Base-by-base conservation (phyloP, 2,113 vertebrate genomes). In the Amphiprion ocellaris region DNA sequence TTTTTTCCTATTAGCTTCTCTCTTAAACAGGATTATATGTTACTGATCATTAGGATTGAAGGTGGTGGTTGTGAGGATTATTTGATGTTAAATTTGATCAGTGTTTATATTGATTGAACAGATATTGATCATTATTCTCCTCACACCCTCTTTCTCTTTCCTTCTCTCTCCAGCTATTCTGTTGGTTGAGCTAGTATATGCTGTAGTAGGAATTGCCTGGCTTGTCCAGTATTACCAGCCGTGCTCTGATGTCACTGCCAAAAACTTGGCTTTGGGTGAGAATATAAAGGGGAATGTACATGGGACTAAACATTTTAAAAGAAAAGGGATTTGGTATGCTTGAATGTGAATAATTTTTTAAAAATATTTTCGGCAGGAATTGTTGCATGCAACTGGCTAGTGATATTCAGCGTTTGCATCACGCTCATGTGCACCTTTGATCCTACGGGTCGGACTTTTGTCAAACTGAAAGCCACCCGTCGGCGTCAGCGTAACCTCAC, bases 341-440 rank as follows among this genome's bases (percentile, higher is more conserved):
- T 24, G 14, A 28, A 54, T 61, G 26, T 69, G 47, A 79, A 26
- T 68, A 1, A 52, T 64, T 1, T 73, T 79, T 69, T 75, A 8
- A 54, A 3, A 26, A 26, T 71, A 12, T 82, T 68, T 41, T 87
- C 62, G 72, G 46, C 90, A 99, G 98, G 98, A 64, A 99, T 99
- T 81, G 98, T 99, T 37, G 97, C 96, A 49, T 99, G 98, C 92
- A 99, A 99, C 92, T 99, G 98, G 98, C 96, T 99, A 4, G 98
- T 99, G 82, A 99, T 99, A 91, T 95, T 99, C 80, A 99, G 98
- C 0, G 96, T 99, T 72, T 99, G 97, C 90, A 97, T 99, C 91
- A 99, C 98, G 0, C 97, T 98, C 63, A 96, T 98, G 81, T 99
- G 98, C 4, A 98, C 99, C 77, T 99, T 99, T 2, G 98, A 99